Evolutionary conservation across 2,888 invertebrate species (phyloP), one percentile per base, ranked within the genome.

Genomic region (Mycalesis mineus): DNA sequence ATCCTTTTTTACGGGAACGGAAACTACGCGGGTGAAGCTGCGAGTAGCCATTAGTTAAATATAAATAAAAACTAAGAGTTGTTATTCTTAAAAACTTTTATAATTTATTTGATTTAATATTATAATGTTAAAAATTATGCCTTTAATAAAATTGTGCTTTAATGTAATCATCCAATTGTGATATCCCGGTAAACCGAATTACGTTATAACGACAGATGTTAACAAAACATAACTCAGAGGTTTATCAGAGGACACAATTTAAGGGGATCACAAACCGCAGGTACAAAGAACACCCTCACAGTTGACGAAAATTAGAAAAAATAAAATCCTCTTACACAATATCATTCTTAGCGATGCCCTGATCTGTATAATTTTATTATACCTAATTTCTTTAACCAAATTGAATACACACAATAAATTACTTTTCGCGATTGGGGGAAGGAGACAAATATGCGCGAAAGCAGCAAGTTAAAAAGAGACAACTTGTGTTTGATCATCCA

Each of bases 361-460:
- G 80, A 79, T 77, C 84, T 78, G 87, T 86, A 88, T 88, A 88
- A 88, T 88, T 88, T 88, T 85, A 85, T 86, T 82, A 77, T 78
- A 78, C 80, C 72, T 75, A 73, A 77, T 76, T 75, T 72, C 71
- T 65, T 73, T 71, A 68, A 57, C 67, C 72, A 79, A 82, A 83
- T 84, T 80, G 80, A 84, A 82, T 71, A 67, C 67, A 64, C 65
- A 67, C 62, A 66, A 66, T 70, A 78, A 83, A 83, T 82, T 80
- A 75, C 77, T 74, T 72, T 74, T 72, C 67, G 55, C 60, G 49
- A 64, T 64, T 68, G 60, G 42, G 62, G 60, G 61, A 64, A 57
- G 64, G 67, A 66, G 67, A 70, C 48, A 62, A 39, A 58, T n/a
- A 65, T 63, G 68, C 62, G 58, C 6, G 15, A 41, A 47, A 51